Conservation (phyloP, 1,140 invertebrate genomes). For the Akabosia matsudoensis region DNA sequence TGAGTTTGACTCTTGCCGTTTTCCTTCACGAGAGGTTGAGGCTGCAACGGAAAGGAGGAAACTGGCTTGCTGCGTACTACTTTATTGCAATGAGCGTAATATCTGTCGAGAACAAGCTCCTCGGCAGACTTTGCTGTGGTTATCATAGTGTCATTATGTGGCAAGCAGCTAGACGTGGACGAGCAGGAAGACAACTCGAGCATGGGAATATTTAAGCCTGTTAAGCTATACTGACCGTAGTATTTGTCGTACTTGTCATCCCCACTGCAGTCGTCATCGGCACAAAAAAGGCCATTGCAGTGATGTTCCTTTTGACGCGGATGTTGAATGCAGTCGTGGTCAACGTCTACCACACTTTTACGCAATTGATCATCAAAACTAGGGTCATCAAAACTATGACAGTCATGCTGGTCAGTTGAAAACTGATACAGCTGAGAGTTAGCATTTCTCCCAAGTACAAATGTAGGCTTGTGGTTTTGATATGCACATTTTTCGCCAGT, state of each 20-base stretch:
- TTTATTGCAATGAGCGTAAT: constrained; percentile 8
- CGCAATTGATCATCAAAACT: too few relatives aligned
- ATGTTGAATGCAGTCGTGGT: not conserved
- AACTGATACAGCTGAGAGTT: too few relatives aligned
- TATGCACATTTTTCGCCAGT: not conserved
- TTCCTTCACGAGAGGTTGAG: not conserved
- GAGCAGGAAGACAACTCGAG: not conserved
- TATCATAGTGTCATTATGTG: not conserved
- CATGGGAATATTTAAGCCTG: constrained; percentile 4
- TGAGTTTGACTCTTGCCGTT: not conserved
- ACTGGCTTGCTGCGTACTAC: not conserved
- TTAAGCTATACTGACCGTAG: constrained; percentile 6
- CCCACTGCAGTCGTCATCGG: not conserved
- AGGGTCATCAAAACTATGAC: too few relatives aligned
- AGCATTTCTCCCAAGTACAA: too few relatives aligned
- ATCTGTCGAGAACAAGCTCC: constrained; percentile 8
- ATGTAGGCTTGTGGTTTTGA: not conserved
- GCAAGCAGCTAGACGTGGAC: not conserved
- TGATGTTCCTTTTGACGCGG: not conserved
- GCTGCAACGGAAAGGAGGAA: not conserved
- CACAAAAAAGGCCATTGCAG: not conserved
- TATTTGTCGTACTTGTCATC: constrained; percentile 13
- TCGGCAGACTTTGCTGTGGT: not conserved
- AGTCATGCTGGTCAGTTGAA: too few relatives aligned
- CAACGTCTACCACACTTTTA: not conserved